Evolutionary conservation across 1,140 invertebrate genomes (phyloP), one percentile per base, ranked within the genome.

Genomic region (Ctenoplectra terminalis): DNA sequence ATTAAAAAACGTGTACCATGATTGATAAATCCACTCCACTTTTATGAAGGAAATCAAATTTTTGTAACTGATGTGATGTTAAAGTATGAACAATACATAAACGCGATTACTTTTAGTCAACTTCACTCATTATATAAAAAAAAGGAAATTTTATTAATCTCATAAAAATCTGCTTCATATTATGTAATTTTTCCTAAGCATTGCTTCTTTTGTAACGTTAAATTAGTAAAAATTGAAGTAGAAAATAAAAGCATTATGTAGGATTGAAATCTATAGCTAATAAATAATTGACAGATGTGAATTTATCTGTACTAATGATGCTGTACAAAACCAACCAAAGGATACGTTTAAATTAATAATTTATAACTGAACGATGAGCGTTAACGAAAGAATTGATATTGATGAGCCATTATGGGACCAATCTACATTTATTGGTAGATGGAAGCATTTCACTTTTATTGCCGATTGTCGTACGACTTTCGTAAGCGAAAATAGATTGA

Each of bases 361-460:
- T 48, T 67, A 1, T 67, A 67, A 48, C 34, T 34, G 9, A 48
- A 50, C 29, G 7, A 70, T 48, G 66, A 79, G 52, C 1, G 3
- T 7, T 17, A 23, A 61, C 37, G 64, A 88, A 54, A 93, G 13
- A 69, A 23, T 96, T 58, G 92, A 96, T 81, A 86, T 96, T 34
- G 93, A 95, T 74, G 91, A 95, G 79, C 95, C 96, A 37, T 86
- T 95, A 60, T 96, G 95, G 94, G 95, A 95, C 90, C 96, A 96
- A 89, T 91, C 88, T 34, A 96, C 95, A 2, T 97, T 95, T 87
- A 83, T 90, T 50, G 96, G 96, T n/a, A 92, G 96, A 88, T 94
- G 95, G 58, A 95, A 94, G 86, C 95, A 97, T 90, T 97, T 96
- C 88, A 95, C 95, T 78, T 95, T 95, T 75, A 94, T 96, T 5